Base-by-base conservation (phyloP, 2,888 invertebrate genomes). In the Pseudococcus longispinus region DNA sequence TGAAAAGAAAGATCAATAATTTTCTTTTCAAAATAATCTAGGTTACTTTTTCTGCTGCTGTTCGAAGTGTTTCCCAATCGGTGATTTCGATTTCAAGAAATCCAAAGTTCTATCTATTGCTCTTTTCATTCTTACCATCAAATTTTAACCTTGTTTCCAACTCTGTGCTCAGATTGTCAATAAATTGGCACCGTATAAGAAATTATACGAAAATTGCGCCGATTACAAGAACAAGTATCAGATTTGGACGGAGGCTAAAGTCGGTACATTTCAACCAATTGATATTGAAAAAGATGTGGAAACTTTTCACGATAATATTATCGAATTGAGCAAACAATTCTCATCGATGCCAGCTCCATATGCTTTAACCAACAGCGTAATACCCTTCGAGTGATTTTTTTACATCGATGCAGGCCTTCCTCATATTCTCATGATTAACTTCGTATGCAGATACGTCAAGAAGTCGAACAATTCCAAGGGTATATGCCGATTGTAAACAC, bases 401-500 rank as follows among this genome's bases (percentile, higher is more conserved):
- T 51, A 0, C 1, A 13, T 51, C 51, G 4, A 15, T 3, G 3
- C 13, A 46, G 44, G 0, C 3, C 3, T 46, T 46, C 4, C n/a
- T 8, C 51, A 13, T 5, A 51, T 2, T n/a, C n/a, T 51, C n/a
- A n/a, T n/a, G 0, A n/a, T 1, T 51, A 3, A 51, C n/a, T 51
- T 1, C 4, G 32, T 0, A 4, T 23, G 20, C 13, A 46, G 82
- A 46, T 83, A 8, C 83, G 83, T 46, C 83, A 51, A 83, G 93
- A 93, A 91, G 96, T 98, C 89, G 98, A 98, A 89, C 94, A 94
- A 3, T 98, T 98, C 91, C 95, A 95, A 89, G 93, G 94, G n/a
- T 93, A 96, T 89, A 92, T 98, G 93, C 97, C 98, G 0, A 94
- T 98, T n/a, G 95, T 98, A 60, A 94, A 95, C 90, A 98, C 97